A percentile compares a stretch with the other conserved stretches of the same genome.
Conservation (phyloP, 1,140 invertebrate genomes). For the Pachypeltis micranthus region DNA sequence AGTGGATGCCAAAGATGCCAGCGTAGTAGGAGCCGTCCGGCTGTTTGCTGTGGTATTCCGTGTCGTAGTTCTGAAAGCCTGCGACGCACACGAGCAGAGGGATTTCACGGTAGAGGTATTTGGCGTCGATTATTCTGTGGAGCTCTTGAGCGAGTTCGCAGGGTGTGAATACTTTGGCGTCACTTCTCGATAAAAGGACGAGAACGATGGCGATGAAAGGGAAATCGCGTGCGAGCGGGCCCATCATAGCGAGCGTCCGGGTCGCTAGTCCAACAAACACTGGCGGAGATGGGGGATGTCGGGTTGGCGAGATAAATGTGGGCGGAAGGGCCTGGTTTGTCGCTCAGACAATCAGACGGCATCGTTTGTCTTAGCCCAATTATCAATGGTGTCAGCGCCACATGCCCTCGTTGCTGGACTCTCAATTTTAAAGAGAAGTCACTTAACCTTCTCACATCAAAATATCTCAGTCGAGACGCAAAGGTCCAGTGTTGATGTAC, state of each 20-base stretch:
- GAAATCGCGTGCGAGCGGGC: not conserved
- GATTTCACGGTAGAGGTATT: not conserved
- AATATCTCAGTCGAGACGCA: too few species aligned
- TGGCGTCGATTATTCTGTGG: not conserved
- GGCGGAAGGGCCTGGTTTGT: conserved; percentile 1
- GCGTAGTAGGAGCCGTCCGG: not conserved
- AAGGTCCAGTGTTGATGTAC: too few species aligned
- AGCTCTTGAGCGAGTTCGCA: conserved; percentile 1
- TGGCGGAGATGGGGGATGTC: not conserved
- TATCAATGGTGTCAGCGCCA: too few species aligned
- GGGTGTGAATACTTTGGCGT: not conserved
- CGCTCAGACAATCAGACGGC: not conserved
- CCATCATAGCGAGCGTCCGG: not conserved
- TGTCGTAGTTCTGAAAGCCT: not conserved
- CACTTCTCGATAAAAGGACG: not conserved
- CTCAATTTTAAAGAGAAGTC: too few species aligned
- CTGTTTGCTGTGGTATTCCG: not conserved
- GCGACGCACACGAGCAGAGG: not conserved
- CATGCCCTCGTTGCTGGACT: too few species aligned
- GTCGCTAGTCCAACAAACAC: not conserved
- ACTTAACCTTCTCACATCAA: too few species aligned
- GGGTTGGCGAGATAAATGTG: not conserved
- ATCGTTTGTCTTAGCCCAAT: too few species aligned
- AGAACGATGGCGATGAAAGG: not conserved
- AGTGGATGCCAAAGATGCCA: not conserved